Base-by-base conservation (phyloP, 2,888 invertebrate genomes). In the Athrips mouffetella region DNA sequence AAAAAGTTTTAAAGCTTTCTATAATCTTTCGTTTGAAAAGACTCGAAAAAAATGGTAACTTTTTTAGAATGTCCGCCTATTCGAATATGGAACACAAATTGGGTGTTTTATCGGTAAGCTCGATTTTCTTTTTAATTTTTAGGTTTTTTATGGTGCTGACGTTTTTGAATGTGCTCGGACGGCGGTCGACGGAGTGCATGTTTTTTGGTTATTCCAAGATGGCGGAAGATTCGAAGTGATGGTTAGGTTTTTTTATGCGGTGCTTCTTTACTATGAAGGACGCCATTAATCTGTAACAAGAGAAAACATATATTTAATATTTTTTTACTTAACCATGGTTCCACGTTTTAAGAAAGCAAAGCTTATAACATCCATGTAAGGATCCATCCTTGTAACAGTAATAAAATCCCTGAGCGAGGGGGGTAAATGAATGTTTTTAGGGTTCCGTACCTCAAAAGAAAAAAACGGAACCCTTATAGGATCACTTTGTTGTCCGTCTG, bases 121-220 rank as follows among this genome's bases (percentile, higher is more conserved):
- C 85, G 73, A 64, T 70, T 78, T 80, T 82, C 73, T 80, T 83
- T 71, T 77, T 76, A 57, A 76, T 76, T 68, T 75, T 78, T 65
- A 72, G 55, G 57, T 70, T 74, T 64, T 74, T 76, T 63, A 67
- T 63, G 48, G 64, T 66, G 59, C 60, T 64, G 51, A 59, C 63
- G 57, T 63, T 70, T 52, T 60, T 60, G 45, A 62, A 66, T 45
- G 62, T 53, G 48, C 60, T 65, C 71, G 80, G 80, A 80, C 80
- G 80, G 80, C 57, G 62, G 54, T 58, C 65, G 77, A 72, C 72
- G 78, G 80, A 73, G 63, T 59, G 72, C 80, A 81, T 80, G 65
- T 67, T 65, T 53, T 44, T 44, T 51, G 29, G 45, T 60, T 58
- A 60, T 41, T 67, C 50, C 56, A 63, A 63, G 47, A 57, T 61